phyloP scores from a whole-genome alignment of 2,113 vertebrate genomes.

The Casuarius casuarius region DNA sequence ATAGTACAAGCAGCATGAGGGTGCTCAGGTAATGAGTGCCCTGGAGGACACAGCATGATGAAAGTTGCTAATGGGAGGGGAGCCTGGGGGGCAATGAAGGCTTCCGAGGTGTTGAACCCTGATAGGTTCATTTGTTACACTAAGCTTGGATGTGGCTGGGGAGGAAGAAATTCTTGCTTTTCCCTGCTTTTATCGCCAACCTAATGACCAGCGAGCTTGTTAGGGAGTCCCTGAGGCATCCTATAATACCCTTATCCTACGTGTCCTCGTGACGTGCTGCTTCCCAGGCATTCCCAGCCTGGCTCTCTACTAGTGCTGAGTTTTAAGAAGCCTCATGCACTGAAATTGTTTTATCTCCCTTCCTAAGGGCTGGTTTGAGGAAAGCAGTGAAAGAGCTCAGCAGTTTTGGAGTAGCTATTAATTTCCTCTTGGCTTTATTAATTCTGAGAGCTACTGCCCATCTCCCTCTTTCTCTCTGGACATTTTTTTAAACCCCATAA shows the following conservation, averaged over 20 bases:
- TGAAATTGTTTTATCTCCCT: background rate
- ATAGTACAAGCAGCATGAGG: background rate
- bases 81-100: background rate
- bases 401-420: background rate
- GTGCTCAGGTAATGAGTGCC: background rate
- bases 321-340: background rate
- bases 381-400: background rate
- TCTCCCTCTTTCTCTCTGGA: background rate
- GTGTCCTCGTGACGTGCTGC: background rate
- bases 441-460: background rate
- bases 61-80: background rate
- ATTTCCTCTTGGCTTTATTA: background rate
- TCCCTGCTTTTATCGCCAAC: background rate
- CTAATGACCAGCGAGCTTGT: background rate
- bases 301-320: background rate
- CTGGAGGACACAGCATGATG: background rate
- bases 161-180: background rate
- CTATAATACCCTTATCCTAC: background rate
- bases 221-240: background rate
- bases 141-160: background rate
- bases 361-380: background rate
- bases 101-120: background rate
- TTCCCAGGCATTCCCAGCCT: background rate
- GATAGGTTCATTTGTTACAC: background rate
- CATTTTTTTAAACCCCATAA: background rate